Percentiles rank a stretch among this genome's conserved stretches.
phyloP scores from a whole-genome alignment of 2,113 vertebrate species.

The Phoenicopterus ruber region DNA sequence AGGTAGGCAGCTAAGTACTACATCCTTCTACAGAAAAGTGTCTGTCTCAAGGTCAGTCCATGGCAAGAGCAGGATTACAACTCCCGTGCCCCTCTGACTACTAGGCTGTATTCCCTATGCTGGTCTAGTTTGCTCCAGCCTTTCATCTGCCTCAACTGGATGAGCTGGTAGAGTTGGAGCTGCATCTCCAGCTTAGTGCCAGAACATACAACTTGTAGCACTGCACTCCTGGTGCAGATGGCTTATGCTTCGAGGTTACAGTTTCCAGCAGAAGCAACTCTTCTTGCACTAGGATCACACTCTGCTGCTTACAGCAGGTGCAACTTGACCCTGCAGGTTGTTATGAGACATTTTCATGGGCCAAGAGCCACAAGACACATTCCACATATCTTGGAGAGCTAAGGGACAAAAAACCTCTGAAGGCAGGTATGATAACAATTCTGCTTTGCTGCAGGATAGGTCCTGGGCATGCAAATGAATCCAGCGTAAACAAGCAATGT shows the following conservation, averaged over 20 bases:
- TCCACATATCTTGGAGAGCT: neutral
- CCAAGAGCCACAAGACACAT: neutral
- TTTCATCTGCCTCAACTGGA: neutral
- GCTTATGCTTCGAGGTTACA: accelerated
- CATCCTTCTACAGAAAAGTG: neutral
- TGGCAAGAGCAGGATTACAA: neutral
- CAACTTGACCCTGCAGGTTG: neutral
- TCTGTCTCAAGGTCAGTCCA: neutral
- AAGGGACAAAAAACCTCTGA: neutral
- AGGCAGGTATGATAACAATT: neutral
- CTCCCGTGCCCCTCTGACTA: neutral
- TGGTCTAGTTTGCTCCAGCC: neutral
- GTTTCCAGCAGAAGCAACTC: neutral
- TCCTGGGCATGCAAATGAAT: neutral
- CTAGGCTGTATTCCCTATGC: neutral
- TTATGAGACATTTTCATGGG: neutral
- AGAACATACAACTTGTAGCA: neutral
- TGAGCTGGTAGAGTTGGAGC: neutral
- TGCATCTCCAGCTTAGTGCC: neutral
- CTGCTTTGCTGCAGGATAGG: neutral
- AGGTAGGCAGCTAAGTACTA: slow-evolving; percentile 24
- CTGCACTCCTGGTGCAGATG: neutral
- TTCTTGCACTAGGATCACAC: neutral
- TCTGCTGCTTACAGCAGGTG: neutral
- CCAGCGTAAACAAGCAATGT: neutral